Evolutionary conservation across 2,888 invertebrate species (phyloP), one percentile per base, ranked within the genome.

Genomic region (Temnothorax rugatulus): DNA sequence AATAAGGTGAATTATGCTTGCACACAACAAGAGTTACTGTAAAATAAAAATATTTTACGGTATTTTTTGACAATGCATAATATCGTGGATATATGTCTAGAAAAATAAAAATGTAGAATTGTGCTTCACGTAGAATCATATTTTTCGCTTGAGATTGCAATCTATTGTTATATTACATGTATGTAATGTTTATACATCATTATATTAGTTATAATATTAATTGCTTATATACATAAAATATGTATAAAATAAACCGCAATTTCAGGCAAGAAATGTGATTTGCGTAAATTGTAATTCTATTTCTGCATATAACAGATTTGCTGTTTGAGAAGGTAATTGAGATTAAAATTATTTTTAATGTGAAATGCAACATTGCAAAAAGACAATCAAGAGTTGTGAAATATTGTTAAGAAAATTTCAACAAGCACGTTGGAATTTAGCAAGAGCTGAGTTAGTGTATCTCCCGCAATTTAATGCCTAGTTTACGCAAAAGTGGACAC

Each of bases 311-410:
- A 61, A 41, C 38, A 25, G 25, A 66, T 64, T 76, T 64, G 18
- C 38, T 25, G 66, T 66, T 76, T 66, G 68, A 52, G 41, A 77
- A 54, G 25, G 68, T 77, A 77, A 77, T 76, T 68, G 76, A 68
- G 52, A 77, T 52, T 77, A 68, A 54, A 66, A 66, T 77, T 66
- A 68, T 77, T 50, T 50, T 18, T 41, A 52, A 77, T 52, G 52
- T n/a, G 25, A 21, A 66, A 76, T 25, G 66, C 68, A 77, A 68
- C 68, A 18, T 52, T 25, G 52, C 41, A 41, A 68, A 77, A 77
- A 38, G 41, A 66, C 38, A 68, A 68, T 68, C 25, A 66, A 73
- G n/a, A 66, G 25, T 77, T 68, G 52, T 3, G 38, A 25, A 54
- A 52, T 25, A 41, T 41, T 29, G 41, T 77, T 52, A 68, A 77